Percentiles rank a stretch among this genome's conserved stretches.
phyloP scores from a whole-genome alignment of 2,113 vertebrate genomes.

The Pelmatolapia mariae region DNA sequence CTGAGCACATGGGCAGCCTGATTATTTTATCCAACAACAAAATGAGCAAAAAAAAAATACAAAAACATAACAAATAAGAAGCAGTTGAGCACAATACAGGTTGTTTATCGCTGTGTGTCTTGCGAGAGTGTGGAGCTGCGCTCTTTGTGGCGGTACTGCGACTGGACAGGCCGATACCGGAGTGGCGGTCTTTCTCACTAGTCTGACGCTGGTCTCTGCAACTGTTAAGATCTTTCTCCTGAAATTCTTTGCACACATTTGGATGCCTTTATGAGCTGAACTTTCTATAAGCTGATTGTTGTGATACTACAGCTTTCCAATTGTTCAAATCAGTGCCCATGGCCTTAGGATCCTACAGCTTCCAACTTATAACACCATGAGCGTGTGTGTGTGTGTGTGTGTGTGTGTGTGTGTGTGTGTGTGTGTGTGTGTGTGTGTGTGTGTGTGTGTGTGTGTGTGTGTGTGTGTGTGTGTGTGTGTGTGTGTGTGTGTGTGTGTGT shows the following conservation, averaged over 20 bases:
- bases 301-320: not conserved
- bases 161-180: not conserved
- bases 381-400: not conserved
- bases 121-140: not conserved
- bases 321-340: not conserved
- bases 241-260: not conserved
- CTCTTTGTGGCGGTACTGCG: not conserved
- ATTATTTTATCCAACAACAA: not conserved
- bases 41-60: not conserved
- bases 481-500: not conserved
- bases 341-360: not conserved
- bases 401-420: not conserved
- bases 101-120: not conserved
- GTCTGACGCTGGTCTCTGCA: not conserved
- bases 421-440: too few species aligned
- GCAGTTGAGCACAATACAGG: not conserved
- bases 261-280: not conserved
- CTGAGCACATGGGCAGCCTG: not conserved
- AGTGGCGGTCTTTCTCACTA: not conserved
- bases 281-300: not conserved
- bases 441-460: too few species aligned
- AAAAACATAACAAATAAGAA: not conserved
- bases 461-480: not conserved
- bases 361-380: not conserved
- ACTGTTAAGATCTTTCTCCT: not conserved